These are phyloP conservation scores for Drosophila lini DNA, from an alignment of 1,140 invertebrate species.

Conservation along the genomic window DNA sequence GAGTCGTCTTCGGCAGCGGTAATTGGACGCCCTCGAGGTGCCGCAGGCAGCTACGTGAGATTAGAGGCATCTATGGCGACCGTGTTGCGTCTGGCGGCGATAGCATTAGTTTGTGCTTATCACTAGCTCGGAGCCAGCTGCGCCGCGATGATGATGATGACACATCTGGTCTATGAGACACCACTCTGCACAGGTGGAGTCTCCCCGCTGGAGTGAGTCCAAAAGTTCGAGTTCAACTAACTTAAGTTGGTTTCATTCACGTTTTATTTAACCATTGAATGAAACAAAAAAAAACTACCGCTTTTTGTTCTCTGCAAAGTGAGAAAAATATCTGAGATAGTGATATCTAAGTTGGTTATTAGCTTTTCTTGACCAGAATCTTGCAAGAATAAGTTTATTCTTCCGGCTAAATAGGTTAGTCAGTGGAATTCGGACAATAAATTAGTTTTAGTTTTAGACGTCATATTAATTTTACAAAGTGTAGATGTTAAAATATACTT, in stretches of 20 bases:
- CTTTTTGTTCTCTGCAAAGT: background rate
- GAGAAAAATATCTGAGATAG: background rate
- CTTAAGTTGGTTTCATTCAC: constrained; percentile 9
- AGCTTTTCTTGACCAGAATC: too few relatives aligned
- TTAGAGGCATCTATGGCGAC: constrained; percentile 52
- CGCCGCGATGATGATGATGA: background rate
- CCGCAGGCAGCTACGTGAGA: constrained; percentile 61
- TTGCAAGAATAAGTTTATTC: background rate
- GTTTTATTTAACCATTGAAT: constrained; percentile 10
- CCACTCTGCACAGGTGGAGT: constrained; percentile 2
- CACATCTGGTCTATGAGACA: constrained; percentile 54
- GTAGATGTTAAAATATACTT: too few relatives aligned
- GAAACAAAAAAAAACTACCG: background rate
- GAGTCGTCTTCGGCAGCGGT: constrained; percentile 39
- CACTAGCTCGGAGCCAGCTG: constrained; percentile 9
- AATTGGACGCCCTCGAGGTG: constrained; percentile 39
- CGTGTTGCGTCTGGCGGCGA: constrained; percentile 62
- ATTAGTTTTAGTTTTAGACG: too few relatives aligned
- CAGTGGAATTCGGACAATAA: background rate
- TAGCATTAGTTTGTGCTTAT: constrained; percentile 63
- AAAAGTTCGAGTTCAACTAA: background rate
- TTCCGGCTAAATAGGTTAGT: constrained; percentile 1
- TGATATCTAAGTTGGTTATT: background rate
- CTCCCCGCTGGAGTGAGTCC: background rate
- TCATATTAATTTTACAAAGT: too few relatives aligned